Base-by-base conservation (phyloP, 2,888 invertebrate species). In the Xestia ashworthii region DNA sequence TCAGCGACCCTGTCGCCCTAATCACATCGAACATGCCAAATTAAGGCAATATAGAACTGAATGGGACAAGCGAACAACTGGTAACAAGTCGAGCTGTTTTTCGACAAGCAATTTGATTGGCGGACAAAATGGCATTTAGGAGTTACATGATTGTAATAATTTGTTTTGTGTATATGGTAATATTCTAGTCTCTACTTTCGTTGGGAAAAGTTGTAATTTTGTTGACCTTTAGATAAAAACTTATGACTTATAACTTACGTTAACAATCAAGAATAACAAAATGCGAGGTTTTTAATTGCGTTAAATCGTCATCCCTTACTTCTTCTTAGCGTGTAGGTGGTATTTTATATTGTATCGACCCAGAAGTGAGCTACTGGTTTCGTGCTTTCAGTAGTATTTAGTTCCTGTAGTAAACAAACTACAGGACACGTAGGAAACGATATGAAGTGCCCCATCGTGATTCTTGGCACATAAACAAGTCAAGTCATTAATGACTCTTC, bases 61-160 rank as follows among this genome's bases (percentile, higher is more conserved):
- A 87, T 81, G 84, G 82, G 68, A 68, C 82, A 80, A 80, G 78
- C 70, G 16, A 72, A 82, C 89, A 87, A 86, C 87, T 87, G 83
- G 86, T 85, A 85, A 85, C 73, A 83, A 78, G 6, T 74, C 44
- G 46, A 79, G 80, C 74, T 64, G 78, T 74, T 78, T 90, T 91
- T 89, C 86, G 91, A 92, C 91, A 90, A 86, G 86, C 82, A 83
- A 83, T 92, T 93, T 95, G 95, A 95, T 95, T 94, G 95, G 95
- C 93, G 90, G 88, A 91, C 93, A 91, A 91, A 93, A 90, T 89
- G 89, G 89, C 91, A 90, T 93, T 94, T 94, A 90, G 86, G 90
- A 92, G 92, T 91, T 92, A 92, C 89, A 82, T 80, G 94, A 92
- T 94, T 93, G 92, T 93, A 92, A 94, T 93, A 92, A 87, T 87